Evolutionary conservation across 2,888 invertebrate genomes (phyloP).

Genomic region (Pheosia gnoma): DNA sequence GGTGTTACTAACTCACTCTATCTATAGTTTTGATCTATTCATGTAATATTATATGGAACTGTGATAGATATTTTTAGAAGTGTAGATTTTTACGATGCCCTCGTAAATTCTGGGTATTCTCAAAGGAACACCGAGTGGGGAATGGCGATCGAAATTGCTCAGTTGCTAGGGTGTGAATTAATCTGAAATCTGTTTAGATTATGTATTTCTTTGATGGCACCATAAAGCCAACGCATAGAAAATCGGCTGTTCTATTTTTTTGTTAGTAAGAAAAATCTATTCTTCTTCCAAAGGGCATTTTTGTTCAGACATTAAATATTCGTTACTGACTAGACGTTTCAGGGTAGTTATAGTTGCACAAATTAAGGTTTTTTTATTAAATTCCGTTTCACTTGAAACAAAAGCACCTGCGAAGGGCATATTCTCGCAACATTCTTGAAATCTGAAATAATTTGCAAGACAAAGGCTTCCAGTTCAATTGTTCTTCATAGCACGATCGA

Average conservation of each 20-base stretch:
- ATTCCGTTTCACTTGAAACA: not conserved
- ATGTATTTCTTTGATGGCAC: no score
- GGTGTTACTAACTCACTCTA: not conserved
- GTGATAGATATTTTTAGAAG: slow-evolving; percentile 3
- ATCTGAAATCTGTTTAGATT: not conserved
- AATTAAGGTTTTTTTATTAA: no score
- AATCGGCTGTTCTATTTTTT: no score
- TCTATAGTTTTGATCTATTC: slow-evolving; percentile 25
- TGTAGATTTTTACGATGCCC: not conserved
- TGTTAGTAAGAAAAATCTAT: no score
- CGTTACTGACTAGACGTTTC: no score
- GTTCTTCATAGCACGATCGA: slow-evolving; percentile 35
- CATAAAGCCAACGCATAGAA: no score
- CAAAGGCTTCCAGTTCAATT: slow-evolving; percentile 20
- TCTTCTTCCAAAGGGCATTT: no score
- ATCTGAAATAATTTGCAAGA: slow-evolving; percentile 15
- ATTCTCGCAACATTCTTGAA: slow-evolving; percentile 6
- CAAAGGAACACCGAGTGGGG: slow-evolving; percentile 26
- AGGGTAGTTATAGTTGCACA: no score
- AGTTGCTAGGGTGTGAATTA: not conserved
- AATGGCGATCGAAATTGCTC: slow-evolving; percentile 11
- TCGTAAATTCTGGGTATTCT: slow-evolving; percentile 16
- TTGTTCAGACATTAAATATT: no score
- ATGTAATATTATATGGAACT: slow-evolving; percentile 35
- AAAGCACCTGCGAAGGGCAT: not conserved